A percentile compares a stretch with the other conserved stretches of the same genome.
Conservation (phyloP, 2,797 vertebrate genomes). For the Gobio occitaniae region DNA sequence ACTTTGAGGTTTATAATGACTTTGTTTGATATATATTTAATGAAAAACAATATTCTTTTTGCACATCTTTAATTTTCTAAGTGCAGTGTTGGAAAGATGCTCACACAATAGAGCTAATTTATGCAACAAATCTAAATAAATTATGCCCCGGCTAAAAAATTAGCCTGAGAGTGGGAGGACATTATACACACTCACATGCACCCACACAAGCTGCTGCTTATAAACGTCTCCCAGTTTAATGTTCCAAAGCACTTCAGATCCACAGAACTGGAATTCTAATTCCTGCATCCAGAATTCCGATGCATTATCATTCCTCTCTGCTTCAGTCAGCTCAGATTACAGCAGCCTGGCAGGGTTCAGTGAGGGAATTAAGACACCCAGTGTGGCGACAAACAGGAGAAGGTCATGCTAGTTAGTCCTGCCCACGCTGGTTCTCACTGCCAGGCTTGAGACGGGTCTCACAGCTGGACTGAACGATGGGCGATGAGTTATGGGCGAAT, state of each 20-base stretch:
- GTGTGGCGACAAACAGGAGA: slow-evolving; percentile 27
- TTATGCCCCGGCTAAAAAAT: slow-evolving; percentile 10
- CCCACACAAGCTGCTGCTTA: slow-evolving; percentile 27
- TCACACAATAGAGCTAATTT: slow-evolving; percentile 45
- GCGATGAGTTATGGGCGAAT: neutral
- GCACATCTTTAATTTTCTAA: neutral
- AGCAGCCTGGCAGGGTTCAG: slow-evolving; percentile 1
- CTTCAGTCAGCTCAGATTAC: slow-evolving; percentile 33
- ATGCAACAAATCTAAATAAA: slow-evolving; percentile 49
- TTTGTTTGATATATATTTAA: neutral
- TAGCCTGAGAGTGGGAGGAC: slow-evolving; percentile 16
- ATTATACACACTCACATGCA: slow-evolving; percentile 20
- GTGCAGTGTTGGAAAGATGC: neutral
- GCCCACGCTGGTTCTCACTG: slow-evolving; percentile 29
- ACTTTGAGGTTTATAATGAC: neutral
- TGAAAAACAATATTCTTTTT: neutral
- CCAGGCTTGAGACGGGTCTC: slow-evolving; percentile 33
- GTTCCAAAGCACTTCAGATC: neutral
- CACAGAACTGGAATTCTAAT: slow-evolving; percentile 26
- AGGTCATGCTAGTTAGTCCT: slow-evolving; percentile 27
- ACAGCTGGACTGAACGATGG: slow-evolving; percentile 45
- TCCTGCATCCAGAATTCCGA: slow-evolving; percentile 15
- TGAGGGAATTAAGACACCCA: slow-evolving; percentile 30
- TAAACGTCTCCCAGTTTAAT: slow-evolving; percentile 26
- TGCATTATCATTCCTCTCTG: slow-evolving; percentile 43